Percentiles rank a stretch among this genome's conserved stretches.
Conservation (phyloP, 1,140 invertebrate species). For the Rhyacophila brunnea region DNA sequence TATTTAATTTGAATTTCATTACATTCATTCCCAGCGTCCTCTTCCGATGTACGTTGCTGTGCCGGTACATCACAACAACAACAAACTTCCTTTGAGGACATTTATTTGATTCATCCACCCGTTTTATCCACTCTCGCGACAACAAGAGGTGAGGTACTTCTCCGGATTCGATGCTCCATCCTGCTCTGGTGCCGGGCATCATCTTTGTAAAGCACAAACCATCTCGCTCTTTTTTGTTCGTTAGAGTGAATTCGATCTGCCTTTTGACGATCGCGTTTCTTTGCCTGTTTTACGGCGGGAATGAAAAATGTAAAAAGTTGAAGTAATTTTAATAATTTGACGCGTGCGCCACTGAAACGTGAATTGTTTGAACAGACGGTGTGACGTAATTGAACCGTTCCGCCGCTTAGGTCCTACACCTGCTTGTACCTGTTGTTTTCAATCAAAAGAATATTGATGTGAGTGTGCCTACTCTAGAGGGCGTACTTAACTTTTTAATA, state of each 20-base stretch:
- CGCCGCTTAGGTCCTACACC: too few relatives aligned
- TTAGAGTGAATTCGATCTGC: slow-evolving; percentile 22
- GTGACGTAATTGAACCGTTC: background rate
- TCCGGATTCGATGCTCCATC: background rate
- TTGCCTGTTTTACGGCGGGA: slow-evolving; percentile 1
- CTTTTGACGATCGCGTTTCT: slow-evolving; percentile 20
- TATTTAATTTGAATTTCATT: too few relatives aligned
- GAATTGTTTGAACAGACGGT: background rate
- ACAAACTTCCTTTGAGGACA: slow-evolving; percentile 34
- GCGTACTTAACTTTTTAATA: too few relatives aligned
- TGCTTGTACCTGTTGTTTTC: too few relatives aligned
- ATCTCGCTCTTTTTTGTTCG: slow-evolving; percentile 11
- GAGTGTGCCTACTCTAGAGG: too few relatives aligned
- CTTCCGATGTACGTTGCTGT: slow-evolving; percentile 1
- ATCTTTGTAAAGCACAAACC: background rate
- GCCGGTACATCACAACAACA: slow-evolving; percentile 29
- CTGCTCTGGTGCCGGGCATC: background rate
- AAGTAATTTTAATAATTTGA: slow-evolving; percentile 13
- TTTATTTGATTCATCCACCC: slow-evolving; percentile 35
- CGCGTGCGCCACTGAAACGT: background rate
- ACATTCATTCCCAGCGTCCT: too few relatives aligned
- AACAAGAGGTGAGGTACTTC: slow-evolving; percentile 28
- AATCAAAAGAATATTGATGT: too few relatives aligned
- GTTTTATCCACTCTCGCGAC: slow-evolving; percentile 33
- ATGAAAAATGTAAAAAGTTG: background rate